Base-by-base conservation (phyloP, 2,888 invertebrate genomes). In the Alitta virens region DNA sequence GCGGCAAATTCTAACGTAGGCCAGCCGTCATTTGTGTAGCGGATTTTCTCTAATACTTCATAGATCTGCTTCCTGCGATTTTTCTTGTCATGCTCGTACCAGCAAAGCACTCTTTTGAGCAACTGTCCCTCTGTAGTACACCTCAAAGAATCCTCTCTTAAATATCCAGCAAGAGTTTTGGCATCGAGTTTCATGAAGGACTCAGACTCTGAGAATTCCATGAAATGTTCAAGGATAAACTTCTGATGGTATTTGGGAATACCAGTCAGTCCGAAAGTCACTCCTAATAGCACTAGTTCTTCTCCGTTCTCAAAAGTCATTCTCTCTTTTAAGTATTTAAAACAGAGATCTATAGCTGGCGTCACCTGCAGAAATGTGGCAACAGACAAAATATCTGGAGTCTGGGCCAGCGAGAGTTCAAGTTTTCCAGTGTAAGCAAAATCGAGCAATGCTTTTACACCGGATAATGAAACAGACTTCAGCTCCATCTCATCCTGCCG, bases 11-110 rank as follows among this genome's bases (percentile, higher is more conserved):
- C 60, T n/a, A 67, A 60, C 43, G 65, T 59, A 2, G 63, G 59
- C 67, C 67, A 67, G 21, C 67, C 67, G 26, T 67, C 65, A 2
- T 52, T 40, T 7, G 62, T 62, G 54, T 58, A 67, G 2, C 67
- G 51, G 2, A 67, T 52, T 46, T 57, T 60, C 24, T 67, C 65
- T 33, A 67, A n/a, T 2, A 67, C 63, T n/a, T 56, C 53, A 26
- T 53, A 38, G 0, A 52, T 49, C 18, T 62, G 43, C 18, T 49
- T 27, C 25, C 61, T 58, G 1, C 65, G 46, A 9, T 42, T 21
- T 2, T 23, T 49, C 23, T 26, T 38, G 42, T 63, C 62, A 21
- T 58, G 42, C 3, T 65, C 23, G 25, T 65, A 65, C 67, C 67
- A 67, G 5, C 46, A 46, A 21, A 65, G 27, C 2, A 58, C 67